Evolutionary conservation across 2,888 invertebrate genomes (phyloP).

Genomic region (Ganaspis brasiliensis): DNA sequence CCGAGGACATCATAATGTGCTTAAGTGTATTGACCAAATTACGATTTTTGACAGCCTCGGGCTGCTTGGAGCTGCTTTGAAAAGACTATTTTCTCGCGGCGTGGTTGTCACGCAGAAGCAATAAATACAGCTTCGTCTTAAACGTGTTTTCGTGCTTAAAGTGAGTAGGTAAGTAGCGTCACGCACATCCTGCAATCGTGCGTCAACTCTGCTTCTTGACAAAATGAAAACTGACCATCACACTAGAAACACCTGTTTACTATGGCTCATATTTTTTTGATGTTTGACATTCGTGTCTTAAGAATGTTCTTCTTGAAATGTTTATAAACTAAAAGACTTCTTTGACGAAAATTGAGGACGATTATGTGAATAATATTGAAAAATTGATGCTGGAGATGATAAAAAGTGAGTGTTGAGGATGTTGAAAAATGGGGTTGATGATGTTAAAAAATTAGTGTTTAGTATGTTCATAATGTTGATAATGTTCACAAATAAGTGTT

Average conservation of each 20-base stretch:
- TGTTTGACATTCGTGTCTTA: too few relatives aligned
- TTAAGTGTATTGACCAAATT: not conserved
- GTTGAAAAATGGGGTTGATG: too few relatives aligned
- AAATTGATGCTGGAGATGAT: too few relatives aligned
- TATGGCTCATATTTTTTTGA: too few relatives aligned
- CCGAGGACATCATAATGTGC: not conserved
- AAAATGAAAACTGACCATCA: conserved; percentile 38
- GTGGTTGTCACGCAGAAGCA: conserved; percentile 40
- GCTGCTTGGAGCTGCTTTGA: conserved; percentile 19
- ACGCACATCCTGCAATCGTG: conserved; percentile 61
- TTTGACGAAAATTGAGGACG: too few relatives aligned
- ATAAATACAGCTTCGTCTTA: conserved; percentile 19
- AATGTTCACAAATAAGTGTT: too few relatives aligned
- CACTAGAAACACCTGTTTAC: conserved; percentile 9
- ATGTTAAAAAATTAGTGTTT: too few relatives aligned
- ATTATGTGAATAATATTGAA: too few relatives aligned
- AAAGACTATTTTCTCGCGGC: conserved; percentile 35
- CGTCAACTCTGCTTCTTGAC: conserved; percentile 31
- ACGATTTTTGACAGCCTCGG: not conserved
- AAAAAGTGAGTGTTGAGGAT: too few relatives aligned
- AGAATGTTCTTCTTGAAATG: too few relatives aligned
- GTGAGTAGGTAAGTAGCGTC: conserved; percentile 44
- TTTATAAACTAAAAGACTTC: too few relatives aligned
- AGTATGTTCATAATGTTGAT: too few relatives aligned
- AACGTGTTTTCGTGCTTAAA: not conserved